Evolutionary conservation across 2,888 invertebrate genomes (phyloP).

Genomic region (Agrypnus murinus): DNA sequence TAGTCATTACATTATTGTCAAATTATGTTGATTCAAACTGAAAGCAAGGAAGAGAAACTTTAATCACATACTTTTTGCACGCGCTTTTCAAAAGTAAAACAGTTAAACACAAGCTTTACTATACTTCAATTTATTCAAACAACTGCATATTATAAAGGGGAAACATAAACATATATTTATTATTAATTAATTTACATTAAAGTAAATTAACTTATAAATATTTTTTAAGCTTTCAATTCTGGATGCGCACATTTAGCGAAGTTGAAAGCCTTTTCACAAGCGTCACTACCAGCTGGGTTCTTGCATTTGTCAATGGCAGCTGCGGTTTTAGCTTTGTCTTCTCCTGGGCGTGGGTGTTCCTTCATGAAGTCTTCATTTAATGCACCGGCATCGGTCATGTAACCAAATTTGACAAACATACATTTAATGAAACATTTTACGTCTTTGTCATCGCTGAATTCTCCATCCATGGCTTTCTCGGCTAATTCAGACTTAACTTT

Average conservation of each 20-base stretch:
- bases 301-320: constrained; percentile 70
- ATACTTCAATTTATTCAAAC: neutral
- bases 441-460: constrained; percentile 70
- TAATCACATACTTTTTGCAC: too few relatives aligned
- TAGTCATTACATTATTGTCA: too few relatives aligned
- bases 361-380: constrained; percentile 64
- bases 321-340: constrained; percentile 68
- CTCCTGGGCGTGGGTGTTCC: constrained; percentile 68
- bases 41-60: too few relatives aligned
- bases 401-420: constrained; percentile 72
- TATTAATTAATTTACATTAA: neutral
- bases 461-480: constrained; percentile 69
- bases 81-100: too few relatives aligned
- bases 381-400: constrained; percentile 64
- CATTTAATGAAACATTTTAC: constrained; percentile 72
- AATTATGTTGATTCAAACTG: too few relatives aligned
- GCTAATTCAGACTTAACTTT: constrained; percentile 61
- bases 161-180: neutral
- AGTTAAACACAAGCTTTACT: too few relatives aligned
- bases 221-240: constrained; percentile 26
- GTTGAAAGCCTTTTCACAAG: constrained; percentile 57
- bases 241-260: constrained; percentile 57
- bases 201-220: neutral
- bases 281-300: constrained; percentile 64
- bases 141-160: neutral